Percentiles rank a stretch among this genome's conserved stretches.
phyloP scores from a whole-genome alignment of 2,113 vertebrate species.

The Chaenogobius annularis region DNA sequence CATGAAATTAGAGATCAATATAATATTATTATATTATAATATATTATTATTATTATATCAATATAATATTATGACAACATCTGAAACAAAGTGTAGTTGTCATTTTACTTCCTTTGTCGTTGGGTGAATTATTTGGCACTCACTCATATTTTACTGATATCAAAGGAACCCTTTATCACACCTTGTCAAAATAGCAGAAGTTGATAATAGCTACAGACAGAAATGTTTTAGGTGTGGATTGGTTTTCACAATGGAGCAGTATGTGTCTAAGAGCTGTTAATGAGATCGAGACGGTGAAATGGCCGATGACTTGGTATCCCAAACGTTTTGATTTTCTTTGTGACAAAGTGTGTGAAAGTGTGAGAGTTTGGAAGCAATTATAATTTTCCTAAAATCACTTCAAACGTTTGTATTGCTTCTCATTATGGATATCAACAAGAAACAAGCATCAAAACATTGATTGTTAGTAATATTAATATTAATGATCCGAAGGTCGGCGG shows the following conservation, averaged over 20 bases:
- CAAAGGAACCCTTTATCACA: constrained; percentile 36
- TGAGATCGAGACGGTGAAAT: constrained; percentile 21
- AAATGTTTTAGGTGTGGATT: constrained; percentile 49
- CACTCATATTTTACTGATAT: constrained; percentile 7
- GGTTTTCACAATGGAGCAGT: constrained; percentile 53
- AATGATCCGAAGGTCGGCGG: too few species aligned
- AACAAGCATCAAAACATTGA: too few species aligned
- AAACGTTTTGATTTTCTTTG: too few species aligned
- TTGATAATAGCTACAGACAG: constrained; percentile 47
- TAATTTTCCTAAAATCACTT: background rate
- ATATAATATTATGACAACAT: background rate
- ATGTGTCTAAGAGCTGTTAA: constrained; percentile 52
- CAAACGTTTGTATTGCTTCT: too few species aligned
- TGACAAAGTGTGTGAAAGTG: too few species aligned
- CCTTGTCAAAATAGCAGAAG: constrained; percentile 50
- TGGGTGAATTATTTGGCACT: background rate
- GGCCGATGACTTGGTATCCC: constrained; percentile 2
- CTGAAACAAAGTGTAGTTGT: background rate
- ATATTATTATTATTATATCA: too few species aligned
- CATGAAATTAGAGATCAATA: too few species aligned
- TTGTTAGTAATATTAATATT: too few species aligned
- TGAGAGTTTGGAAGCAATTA: background rate
- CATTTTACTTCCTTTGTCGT: background rate
- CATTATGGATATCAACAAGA: too few species aligned
- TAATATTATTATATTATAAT: too few species aligned